Evolutionary conservation across 2,888 invertebrate species (phyloP).

Genomic region (Meandrusa payeni): DNA sequence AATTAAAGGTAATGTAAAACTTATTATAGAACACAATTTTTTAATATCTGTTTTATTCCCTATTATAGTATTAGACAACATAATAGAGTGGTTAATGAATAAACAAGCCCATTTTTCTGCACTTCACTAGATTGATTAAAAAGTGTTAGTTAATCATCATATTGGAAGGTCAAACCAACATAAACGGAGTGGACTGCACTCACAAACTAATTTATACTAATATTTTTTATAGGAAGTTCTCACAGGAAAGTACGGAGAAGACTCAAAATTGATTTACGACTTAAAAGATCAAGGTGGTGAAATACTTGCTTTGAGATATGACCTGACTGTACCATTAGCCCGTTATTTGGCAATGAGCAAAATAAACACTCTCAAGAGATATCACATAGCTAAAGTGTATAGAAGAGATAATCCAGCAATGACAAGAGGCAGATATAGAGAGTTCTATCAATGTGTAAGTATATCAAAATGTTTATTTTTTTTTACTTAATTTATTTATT

Average conservation of each 20-base stretch:
- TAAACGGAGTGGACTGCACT: no score
- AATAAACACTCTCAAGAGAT: conserved; percentile 95
- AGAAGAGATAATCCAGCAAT: conserved; percentile 98
- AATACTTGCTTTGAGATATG: conserved; percentile 96
- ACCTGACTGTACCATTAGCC: conserved; percentile 98
- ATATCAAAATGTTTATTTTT: background rate
- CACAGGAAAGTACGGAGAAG: conserved; percentile 99
- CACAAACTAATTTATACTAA: no score
- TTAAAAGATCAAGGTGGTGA: conserved; percentile 99
- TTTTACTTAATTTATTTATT: no score
- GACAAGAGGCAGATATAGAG: conserved; percentile 96
- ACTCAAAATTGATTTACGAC: conserved; percentile 99
- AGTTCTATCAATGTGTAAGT: conserved; percentile 99
- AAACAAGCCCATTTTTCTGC: no score
- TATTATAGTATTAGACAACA: no score
- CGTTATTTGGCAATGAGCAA: conserved; percentile 99
- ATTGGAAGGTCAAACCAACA: no score
- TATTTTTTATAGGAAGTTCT: conserved; percentile 95
- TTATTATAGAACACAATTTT: background rate
- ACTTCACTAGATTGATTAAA: no score
- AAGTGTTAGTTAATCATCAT: no score
- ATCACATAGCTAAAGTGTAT: conserved; percentile 99
- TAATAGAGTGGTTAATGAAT: no score
- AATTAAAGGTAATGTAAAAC: conserved; percentile 95
- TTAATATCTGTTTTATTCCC: no score